These are phyloP conservation scores for Zele albiditarsus DNA, from an alignment of 2,888 invertebrate species.

Conservation along the genomic window DNA sequence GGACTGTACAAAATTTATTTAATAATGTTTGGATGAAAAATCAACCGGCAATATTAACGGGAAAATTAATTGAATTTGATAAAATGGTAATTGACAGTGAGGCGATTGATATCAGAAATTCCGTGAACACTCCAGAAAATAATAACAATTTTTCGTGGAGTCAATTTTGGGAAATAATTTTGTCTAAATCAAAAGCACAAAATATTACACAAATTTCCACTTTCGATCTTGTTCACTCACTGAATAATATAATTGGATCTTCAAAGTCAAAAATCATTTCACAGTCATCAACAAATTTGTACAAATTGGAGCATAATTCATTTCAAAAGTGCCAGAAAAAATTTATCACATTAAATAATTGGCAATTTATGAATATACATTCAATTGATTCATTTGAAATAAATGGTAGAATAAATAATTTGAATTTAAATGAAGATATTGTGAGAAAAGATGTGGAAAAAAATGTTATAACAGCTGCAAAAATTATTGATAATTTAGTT, in stretches of 20 bases:
- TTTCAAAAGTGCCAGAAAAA: constrained; percentile 73
- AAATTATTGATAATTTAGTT: constrained; percentile 69
- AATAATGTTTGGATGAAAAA: constrained; percentile 74
- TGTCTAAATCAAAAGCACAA: constrained; percentile 62
- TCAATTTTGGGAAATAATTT: constrained; percentile 19
- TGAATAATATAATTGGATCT: constrained; percentile 50
- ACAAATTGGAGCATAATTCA: constrained; percentile 73
- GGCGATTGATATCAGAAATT: constrained; percentile 68
- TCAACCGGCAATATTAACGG: constrained; percentile 58
- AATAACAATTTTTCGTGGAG: constrained; percentile 62
- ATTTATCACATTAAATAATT: constrained; percentile 72
- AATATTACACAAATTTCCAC: constrained; percentile 49
- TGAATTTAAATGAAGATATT: constrained; percentile 75
- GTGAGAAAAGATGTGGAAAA: constrained; percentile 69
- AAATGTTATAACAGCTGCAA: constrained; percentile 73
- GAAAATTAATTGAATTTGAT: constrained; percentile 62
- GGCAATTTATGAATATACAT: constrained; percentile 69
- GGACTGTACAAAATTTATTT: constrained; percentile 65
- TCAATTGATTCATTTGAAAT: constrained; percentile 52
- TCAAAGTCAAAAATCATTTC: constrained; percentile 49
- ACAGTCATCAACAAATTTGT: constrained; percentile 58
- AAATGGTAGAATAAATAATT: constrained; percentile 72
- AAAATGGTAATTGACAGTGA: constrained; percentile 63
- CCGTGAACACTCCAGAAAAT: constrained; percentile 70
- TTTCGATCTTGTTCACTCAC: constrained; percentile 48